Conservation (phyloP, 2,113 vertebrate species). For the Promerops cafer region DNA sequence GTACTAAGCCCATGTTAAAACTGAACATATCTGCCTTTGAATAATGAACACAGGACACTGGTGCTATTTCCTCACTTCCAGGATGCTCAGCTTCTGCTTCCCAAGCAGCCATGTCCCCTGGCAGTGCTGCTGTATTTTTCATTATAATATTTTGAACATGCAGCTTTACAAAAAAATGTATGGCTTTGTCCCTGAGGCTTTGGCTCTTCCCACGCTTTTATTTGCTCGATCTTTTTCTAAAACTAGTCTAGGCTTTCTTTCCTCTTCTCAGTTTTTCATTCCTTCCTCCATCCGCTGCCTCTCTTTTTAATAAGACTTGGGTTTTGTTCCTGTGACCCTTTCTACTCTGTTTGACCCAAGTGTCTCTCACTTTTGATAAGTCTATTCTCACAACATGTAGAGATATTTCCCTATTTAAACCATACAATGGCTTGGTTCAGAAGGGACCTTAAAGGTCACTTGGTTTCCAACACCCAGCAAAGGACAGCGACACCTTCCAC, state of each 20-base stretch:
- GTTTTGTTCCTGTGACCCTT: background rate
- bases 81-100: background rate
- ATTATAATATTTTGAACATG: background rate
- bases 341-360: background rate
- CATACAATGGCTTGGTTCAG: background rate
- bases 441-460: background rate
- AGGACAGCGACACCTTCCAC: background rate
- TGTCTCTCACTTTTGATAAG: background rate
- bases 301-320: background rate
- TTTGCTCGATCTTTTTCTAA: background rate
- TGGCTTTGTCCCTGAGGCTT: background rate
- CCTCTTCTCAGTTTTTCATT: background rate
- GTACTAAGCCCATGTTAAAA: background rate
- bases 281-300: background rate
- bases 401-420: background rate
- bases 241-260: background rate
- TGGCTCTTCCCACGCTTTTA: background rate
- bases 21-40: background rate
- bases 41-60: background rate
- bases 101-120: background rate
- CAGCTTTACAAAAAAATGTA: background rate
- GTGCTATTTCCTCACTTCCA: background rate
- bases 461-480: background rate
- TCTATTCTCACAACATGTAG: background rate
- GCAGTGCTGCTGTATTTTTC: background rate